phyloP scores from a whole-genome alignment of 2,113 vertebrate species.

The Myotis brandtii region DNA sequence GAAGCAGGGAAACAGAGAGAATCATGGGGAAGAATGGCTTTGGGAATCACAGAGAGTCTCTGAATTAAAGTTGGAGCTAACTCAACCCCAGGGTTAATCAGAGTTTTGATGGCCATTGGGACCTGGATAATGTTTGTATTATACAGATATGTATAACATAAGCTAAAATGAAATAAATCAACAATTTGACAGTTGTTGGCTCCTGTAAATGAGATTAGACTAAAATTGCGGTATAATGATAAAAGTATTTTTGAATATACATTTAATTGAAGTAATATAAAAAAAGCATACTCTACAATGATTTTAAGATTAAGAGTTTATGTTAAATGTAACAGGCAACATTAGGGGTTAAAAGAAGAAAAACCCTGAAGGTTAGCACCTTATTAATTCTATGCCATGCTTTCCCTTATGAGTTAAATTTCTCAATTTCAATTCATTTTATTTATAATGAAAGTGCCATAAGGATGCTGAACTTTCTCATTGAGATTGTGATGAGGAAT shows the following conservation, averaged over 20 bases:
- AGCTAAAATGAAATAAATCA: not conserved
- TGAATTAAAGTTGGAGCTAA: not conserved
- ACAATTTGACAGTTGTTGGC: not conserved
- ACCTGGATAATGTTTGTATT: not conserved
- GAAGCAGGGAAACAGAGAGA: not conserved
- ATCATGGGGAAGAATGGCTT: not conserved
- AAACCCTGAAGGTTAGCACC: not conserved
- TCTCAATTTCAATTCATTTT: slow-evolving; percentile 52
- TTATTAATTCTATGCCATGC: slow-evolving; percentile 61
- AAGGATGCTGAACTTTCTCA: slow-evolving; percentile 16
- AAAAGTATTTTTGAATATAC: not conserved
- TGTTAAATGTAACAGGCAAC: not conserved
- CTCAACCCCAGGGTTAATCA: not conserved
- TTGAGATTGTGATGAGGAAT: slow-evolving; percentile 37
- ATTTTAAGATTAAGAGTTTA: not conserved
- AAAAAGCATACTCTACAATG: not conserved
- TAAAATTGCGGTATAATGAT: not conserved
- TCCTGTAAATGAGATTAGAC: not conserved
- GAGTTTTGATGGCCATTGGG: not conserved
- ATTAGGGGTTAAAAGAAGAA: not conserved
- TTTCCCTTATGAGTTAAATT: slow-evolving; percentile 39
- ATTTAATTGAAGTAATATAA: slow-evolving; percentile 4
- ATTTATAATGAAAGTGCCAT: slow-evolving; percentile 36
- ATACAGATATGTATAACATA: not conserved
- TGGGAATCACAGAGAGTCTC: not conserved